Conservation (phyloP, 2,888 invertebrate genomes). For the Alloscopus bannaensis region DNA sequence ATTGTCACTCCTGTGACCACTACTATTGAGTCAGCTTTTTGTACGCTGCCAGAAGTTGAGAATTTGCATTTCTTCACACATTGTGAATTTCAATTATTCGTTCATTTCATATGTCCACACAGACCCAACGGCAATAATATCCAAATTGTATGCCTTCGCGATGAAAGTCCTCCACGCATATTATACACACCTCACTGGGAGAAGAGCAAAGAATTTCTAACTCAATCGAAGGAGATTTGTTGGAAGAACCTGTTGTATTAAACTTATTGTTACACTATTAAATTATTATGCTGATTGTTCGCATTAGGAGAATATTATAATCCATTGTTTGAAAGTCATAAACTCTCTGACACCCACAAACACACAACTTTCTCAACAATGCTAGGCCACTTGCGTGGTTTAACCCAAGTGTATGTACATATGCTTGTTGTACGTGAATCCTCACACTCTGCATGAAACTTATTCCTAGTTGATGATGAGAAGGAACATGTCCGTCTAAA, state of each 20-base stretch:
- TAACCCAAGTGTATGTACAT: too few species aligned
- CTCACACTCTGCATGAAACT: too few species aligned
- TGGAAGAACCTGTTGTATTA: neutral
- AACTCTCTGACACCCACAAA: neutral
- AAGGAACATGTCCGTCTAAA: too few species aligned
- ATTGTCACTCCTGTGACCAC: neutral
- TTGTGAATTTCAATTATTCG: too few species aligned
- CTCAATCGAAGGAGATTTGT: neutral
- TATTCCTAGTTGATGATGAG: too few species aligned
- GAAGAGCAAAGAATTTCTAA: too few species aligned
- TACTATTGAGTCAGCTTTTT: neutral
- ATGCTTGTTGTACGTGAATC: too few species aligned
- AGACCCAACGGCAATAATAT: neutral
- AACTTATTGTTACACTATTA: neutral
- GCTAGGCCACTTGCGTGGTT: too few species aligned
- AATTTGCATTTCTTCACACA: neutral
- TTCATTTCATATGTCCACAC: neutral
- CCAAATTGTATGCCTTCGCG: too few species aligned
- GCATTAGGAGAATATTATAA: neutral
- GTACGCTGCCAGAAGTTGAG: neutral
- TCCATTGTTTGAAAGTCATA: neutral
- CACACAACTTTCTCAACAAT: too few species aligned
- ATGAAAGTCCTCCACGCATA: neutral
- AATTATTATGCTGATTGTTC: neutral
- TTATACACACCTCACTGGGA: neutral